A percentile compares a stretch with the other conserved stretches of the same genome.
These are phyloP conservation scores for Suricata suricatta DNA, from an alignment of 2,113 vertebrate species.

Conservation along the genomic window DNA sequence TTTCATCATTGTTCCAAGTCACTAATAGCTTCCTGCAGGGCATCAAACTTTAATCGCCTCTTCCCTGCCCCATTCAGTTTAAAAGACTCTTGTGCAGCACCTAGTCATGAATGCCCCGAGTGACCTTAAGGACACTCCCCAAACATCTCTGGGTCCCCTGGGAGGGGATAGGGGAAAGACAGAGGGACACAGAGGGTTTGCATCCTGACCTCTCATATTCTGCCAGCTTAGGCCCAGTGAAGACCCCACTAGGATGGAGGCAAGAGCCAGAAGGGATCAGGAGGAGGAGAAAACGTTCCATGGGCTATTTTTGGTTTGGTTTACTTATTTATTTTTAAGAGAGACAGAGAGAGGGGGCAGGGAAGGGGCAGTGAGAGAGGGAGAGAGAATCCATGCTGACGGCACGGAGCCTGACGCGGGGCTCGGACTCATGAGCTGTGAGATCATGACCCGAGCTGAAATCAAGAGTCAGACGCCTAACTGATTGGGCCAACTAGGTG, in stretches of 20 bases:
- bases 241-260: neutral
- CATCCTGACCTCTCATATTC: neutral
- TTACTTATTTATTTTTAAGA: too few species aligned
- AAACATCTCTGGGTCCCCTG: neutral
- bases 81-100: slow-evolving; percentile 66
- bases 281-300: neutral
- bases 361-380: too few species aligned
- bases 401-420: too few species aligned
- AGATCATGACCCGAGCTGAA: too few species aligned
- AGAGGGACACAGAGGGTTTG: neutral
- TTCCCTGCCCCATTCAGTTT: neutral
- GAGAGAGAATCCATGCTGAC: too few species aligned
- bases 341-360: too few species aligned
- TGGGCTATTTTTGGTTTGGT: neutral
- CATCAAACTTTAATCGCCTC: slow-evolving; percentile 80
- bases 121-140: neutral
- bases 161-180: rapidly evolving
- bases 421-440: too few species aligned
- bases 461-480: too few species aligned
- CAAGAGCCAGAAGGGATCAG: neutral
- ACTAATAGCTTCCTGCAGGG: slow-evolving; percentile 80
- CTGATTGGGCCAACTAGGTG: too few species aligned
- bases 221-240: neutral
- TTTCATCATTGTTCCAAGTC: slow-evolving; percentile 76
- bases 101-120: neutral